phyloP scores from a whole-genome alignment of 1,140 invertebrate species.

The Mercenaria mercenaria region DNA sequence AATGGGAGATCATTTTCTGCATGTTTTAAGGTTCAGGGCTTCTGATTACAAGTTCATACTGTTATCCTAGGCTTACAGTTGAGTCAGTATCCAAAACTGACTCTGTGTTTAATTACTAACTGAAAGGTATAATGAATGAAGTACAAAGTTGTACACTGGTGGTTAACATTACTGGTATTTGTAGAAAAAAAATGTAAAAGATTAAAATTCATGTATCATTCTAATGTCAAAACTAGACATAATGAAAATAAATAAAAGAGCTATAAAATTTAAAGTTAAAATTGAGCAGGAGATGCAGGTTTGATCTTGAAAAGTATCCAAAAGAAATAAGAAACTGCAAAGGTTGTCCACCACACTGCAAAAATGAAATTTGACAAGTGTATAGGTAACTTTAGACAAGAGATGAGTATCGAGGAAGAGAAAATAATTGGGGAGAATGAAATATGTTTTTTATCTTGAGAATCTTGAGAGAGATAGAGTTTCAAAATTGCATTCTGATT shows the following conservation, averaged over 20 bases:
- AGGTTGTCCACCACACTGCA: background rate
- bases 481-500: conserved; percentile 4
- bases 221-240: too few species aligned
- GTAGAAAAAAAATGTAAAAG: too few species aligned
- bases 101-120: too few species aligned
- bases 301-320: background rate
- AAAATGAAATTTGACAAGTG: conserved; percentile 15
- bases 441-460: background rate
- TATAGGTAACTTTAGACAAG: background rate
- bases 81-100: background rate
- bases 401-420: conserved; percentile 1
- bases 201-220: too few species aligned
- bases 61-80: background rate
- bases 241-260: too few species aligned
- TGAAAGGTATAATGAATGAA: too few species aligned
- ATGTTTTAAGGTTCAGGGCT: background rate
- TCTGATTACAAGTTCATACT: background rate
- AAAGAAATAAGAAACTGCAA: background rate
- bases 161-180: too few species aligned
- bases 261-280: too few species aligned
- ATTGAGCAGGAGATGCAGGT: too few species aligned
- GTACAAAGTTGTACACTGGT: too few species aligned
- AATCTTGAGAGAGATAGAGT: background rate
- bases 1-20: background rate
- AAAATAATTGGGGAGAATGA: background rate